Percentiles rank a stretch among this genome's conserved stretches.
Evolutionary conservation across 2,888 invertebrate species (phyloP).

Genomic region (Pseudococcus jackbeardsleyi): DNA sequence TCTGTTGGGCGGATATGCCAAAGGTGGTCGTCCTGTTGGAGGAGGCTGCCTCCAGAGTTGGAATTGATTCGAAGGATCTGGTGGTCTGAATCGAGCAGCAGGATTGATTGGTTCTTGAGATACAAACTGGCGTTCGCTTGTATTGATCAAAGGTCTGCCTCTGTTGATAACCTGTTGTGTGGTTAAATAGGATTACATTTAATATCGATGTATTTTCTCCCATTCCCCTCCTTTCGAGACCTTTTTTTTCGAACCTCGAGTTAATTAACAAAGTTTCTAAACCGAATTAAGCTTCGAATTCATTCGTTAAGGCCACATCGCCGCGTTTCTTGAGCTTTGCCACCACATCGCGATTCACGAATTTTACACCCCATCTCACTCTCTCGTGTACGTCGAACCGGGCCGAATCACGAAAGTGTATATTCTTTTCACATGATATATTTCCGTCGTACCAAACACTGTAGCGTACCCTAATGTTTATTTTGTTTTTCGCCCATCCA

Average conservation of each 20-base stretch:
- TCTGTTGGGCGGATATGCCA: background rate
- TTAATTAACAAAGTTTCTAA: slow-evolving; percentile 30
- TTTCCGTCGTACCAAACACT: slow-evolving; percentile 40
- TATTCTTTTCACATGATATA: slow-evolving; percentile 40
- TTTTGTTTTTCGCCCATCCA: slow-evolving; percentile 19
- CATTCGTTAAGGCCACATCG: background rate
- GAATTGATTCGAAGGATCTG: background rate
- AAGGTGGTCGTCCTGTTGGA: background rate
- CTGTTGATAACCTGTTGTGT: background rate
- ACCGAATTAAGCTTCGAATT: slow-evolving; percentile 1
- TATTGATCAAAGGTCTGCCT: background rate
- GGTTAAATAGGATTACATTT: background rate
- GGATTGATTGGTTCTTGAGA: background rate
- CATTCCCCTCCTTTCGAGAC: background rate
- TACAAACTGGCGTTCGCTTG: background rate
- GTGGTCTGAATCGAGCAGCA: background rate
- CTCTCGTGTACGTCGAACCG: background rate
- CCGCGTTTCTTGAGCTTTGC: background rate
- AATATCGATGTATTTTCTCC: background rate
- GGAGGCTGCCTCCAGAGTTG: slow-evolving; percentile 1
- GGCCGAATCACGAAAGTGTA: slow-evolving; percentile 15
- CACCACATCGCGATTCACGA: background rate
- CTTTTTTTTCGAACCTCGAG: background rate
- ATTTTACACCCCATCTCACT: background rate
- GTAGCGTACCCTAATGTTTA: slow-evolving; percentile 37